These are phyloP conservation scores for Entomyzon cyanotis DNA, from an alignment of 2,113 vertebrate genomes.

Conservation along the genomic window DNA sequence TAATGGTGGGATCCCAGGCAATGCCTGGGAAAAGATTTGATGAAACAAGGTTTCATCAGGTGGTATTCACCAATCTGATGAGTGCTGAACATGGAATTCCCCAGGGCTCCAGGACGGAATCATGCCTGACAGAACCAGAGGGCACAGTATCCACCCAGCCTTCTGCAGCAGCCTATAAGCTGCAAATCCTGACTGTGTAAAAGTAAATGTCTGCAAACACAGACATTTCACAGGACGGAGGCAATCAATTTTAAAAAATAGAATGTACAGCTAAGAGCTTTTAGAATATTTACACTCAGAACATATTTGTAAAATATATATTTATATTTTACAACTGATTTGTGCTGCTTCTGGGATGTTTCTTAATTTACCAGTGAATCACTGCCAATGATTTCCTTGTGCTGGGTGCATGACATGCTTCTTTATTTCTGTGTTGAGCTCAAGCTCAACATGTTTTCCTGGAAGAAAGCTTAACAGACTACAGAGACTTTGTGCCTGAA, in stretches of 20 bases:
- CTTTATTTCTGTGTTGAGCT: neutral
- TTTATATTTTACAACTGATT: neutral
- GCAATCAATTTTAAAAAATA: neutral
- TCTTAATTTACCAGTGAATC: neutral
- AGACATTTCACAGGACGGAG: neutral
- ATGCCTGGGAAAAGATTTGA: neutral
- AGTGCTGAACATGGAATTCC: neutral
- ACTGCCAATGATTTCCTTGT: neutral
- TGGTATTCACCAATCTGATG: neutral
- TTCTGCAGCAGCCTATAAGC: neutral
- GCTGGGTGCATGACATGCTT: neutral
- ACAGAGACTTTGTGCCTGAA: neutral
- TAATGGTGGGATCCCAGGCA: neutral
- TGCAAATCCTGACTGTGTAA: neutral
- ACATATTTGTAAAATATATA: neutral
- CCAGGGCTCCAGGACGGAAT: neutral
- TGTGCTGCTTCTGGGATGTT: neutral
- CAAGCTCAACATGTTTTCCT: neutral
- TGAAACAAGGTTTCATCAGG: neutral
- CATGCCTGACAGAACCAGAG: neutral
- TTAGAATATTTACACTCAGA: neutral
- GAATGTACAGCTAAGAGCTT: neutral
- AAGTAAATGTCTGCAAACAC: neutral
- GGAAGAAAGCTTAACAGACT: neutral
- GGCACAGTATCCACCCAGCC: rapidly evolving